These are phyloP conservation scores for Podarcis raffonei DNA, from an alignment of 2,113 vertebrate species.

Conservation along the genomic window DNA sequence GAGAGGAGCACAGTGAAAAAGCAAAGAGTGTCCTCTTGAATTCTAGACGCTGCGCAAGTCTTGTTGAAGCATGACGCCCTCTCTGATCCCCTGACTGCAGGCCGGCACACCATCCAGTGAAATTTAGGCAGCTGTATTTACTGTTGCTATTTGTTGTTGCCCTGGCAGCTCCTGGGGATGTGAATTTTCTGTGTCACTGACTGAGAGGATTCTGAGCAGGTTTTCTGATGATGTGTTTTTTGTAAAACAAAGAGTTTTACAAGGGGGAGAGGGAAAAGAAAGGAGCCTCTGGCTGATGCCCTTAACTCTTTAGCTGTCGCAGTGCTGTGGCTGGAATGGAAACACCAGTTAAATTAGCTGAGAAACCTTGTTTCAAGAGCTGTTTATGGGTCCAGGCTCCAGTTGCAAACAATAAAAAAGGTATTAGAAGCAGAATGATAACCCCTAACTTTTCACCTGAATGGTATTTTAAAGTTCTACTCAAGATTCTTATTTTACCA, in stretches of 20 bases:
- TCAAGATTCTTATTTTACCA: neutral
- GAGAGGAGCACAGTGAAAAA: neutral
- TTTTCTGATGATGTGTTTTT: constrained; percentile 85
- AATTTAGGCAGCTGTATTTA: constrained; percentile 87
- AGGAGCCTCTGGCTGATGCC: constrained; percentile 47
- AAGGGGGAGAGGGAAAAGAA: neutral
- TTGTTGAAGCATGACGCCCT: constrained; percentile 65
- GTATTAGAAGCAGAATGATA: neutral
- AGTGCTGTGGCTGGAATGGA: neutral
- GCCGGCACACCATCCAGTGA: constrained; percentile 58
- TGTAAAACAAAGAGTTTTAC: constrained; percentile 41
- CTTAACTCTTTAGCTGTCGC: constrained; percentile 49
- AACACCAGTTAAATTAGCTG: neutral
- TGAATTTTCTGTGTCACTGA: constrained; percentile 96
- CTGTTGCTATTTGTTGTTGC: constrained; percentile 90
- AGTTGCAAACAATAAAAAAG: neutral
- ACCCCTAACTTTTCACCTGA: neutral
- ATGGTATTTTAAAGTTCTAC: neutral
- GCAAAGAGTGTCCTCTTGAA: neutral
- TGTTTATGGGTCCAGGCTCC: neutral
- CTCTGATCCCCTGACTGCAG: constrained; percentile 66
- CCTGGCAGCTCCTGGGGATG: constrained; percentile 84
- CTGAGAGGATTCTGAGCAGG: constrained; percentile 90
- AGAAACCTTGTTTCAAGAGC: neutral
- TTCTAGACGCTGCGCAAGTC: constrained; percentile 48